These are phyloP conservation scores for Galerucella calmariensis DNA, from an alignment of 2,888 invertebrate genomes.

Conservation along the genomic window DNA sequence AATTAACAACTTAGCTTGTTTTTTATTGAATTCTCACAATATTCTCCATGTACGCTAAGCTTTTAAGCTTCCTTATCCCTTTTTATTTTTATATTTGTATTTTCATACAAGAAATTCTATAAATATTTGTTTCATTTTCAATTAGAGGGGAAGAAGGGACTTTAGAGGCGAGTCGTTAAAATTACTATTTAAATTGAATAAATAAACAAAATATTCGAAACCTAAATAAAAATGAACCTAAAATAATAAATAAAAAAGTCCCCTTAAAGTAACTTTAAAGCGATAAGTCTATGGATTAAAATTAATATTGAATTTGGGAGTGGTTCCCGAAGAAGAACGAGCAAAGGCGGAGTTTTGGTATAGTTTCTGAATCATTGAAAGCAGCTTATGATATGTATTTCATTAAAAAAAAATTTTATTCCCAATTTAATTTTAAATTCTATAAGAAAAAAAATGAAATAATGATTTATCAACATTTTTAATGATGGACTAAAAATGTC, in stretches of 20 bases:
- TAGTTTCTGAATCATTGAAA: neutral
- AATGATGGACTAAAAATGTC: too few relatives aligned
- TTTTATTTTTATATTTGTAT: neutral
- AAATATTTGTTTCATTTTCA: too few relatives aligned
- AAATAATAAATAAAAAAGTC: neutral
- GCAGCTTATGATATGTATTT: neutral
- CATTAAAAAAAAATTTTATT: neutral
- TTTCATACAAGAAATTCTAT: too few relatives aligned
- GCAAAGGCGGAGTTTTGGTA: neutral
- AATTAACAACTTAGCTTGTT: neutral
- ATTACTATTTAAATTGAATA: neutral
- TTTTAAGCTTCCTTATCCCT: neutral
- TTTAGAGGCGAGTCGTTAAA: neutral
- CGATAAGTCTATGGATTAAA: neutral
- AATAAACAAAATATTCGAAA: neutral
- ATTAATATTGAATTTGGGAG: neutral
- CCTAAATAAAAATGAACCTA: neutral
- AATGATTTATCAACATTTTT: too few relatives aligned
- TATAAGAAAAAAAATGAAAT: too few relatives aligned
- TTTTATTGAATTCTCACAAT: neutral
- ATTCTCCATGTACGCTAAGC: neutral
- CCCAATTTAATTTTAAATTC: too few relatives aligned
- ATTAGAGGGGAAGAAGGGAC: neutral
- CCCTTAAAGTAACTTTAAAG: neutral
- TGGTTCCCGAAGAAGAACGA: neutral